Evolutionary conservation across 2,888 invertebrate genomes (phyloP), one percentile per base, ranked within the genome.

Genomic region (Zootermopsis nevadensis): DNA sequence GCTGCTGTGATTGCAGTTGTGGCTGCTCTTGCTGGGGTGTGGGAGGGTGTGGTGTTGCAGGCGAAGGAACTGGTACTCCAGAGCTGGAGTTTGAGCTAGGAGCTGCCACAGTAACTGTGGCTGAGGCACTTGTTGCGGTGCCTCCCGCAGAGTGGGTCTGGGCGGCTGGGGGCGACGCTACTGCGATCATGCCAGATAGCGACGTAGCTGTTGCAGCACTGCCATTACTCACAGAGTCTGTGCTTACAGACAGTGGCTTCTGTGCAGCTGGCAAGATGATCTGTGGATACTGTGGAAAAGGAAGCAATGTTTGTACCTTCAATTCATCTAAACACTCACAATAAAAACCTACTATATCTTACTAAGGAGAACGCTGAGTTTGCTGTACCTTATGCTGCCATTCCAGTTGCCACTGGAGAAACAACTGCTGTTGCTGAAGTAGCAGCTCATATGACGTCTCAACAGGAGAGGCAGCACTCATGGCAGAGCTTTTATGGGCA

Each of bases 391-490:
- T 96, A 88, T 96, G 95, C 87, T 96, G 94, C 89, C 93, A 92
- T 88, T 97, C 96, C 84, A 97, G 90, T 89, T 96, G 95, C 93
- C 94, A 95, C 89, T 97, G 97, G 82, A 99, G 93, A 84, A 98
- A 93, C 87, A 99, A 90, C 88, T 98, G 98, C 89, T 99, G 99
- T 88, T 99, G 99, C 88, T 98, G 96, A 85, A 99, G 91, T 82
- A 98, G 92, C 86, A 98, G 90, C 89, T 98, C 97, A 89, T 98
- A 98, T 15, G 96, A 96, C 12, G 96, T 97, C 90, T 98, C 97
- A 35, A 91, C 91, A 81, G 90, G 87, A 86, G 91, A 88, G 48
- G 89, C 86, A 60, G 89, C 86, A 83, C 84, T 86, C 38, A 86
- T 82, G 15, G 86, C 87, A 7, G 92, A 91, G 80, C 93, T 92